A percentile compares a stretch with the other conserved stretches of the same genome.
Conservation (phyloP, 1,140 invertebrate species). For the Paracyclopina nana region DNA sequence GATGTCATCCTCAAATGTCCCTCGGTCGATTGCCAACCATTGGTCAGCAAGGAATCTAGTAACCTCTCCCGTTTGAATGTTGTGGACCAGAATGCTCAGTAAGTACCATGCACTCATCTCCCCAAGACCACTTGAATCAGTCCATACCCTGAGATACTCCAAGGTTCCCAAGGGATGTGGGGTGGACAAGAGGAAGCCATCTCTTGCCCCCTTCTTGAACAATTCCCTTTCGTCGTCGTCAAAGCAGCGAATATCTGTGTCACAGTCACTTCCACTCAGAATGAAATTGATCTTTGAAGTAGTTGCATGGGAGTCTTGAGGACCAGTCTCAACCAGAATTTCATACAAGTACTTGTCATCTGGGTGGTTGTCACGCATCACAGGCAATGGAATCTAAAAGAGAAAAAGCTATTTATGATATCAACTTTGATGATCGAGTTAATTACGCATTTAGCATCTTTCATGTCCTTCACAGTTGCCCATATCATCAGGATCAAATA, state of each 20-base stretch:
- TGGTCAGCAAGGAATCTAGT: conserved; percentile 28
- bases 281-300: conserved; percentile 25
- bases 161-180: conserved; percentile 28
- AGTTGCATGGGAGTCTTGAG: conserved; percentile 29
- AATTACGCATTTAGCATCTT: conserved; percentile 30
- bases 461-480: conserved; percentile 30
- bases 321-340: conserved; percentile 33
- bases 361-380: conserved; percentile 30
- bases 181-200: conserved; percentile 27
- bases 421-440: background rate
- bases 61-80: conserved; percentile 31
- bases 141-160: conserved; percentile 32
- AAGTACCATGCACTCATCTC: conserved; percentile 32
- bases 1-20: conserved; percentile 26
- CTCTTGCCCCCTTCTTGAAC: conserved; percentile 27
- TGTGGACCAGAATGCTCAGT: conserved; percentile 29
- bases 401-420: background rate
- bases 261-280: conserved; percentile 30
- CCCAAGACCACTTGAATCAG: conserved; percentile 33
- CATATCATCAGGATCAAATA: conserved; percentile 30
- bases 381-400: background rate
- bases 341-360: conserved; percentile 36
- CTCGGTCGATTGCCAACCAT: conserved; percentile 35
- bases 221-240: conserved; percentile 28
- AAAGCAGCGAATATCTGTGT: conserved; percentile 26